These are phyloP conservation scores for Orchestes rusci DNA, from an alignment of 2,888 invertebrate species.

Conservation along the genomic window DNA sequence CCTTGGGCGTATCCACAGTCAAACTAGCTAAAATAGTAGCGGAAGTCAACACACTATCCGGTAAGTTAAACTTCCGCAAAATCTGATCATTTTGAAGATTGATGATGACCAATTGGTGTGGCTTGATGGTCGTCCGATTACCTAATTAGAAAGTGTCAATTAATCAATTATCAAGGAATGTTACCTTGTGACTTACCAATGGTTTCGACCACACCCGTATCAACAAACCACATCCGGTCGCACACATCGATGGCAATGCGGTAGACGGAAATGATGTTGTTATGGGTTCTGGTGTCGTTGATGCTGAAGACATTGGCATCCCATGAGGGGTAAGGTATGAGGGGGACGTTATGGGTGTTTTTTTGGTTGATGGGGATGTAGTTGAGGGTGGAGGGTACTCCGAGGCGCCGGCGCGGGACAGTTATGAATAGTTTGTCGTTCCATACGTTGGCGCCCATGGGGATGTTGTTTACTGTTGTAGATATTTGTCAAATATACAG, in stretches of 20 bases:
- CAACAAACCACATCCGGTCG: conserved; percentile 71
- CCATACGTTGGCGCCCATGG: conserved; percentile 60
- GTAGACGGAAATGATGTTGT: conserved; percentile 58
- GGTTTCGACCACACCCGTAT: conserved; percentile 65
- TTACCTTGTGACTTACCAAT: conserved; percentile 45
- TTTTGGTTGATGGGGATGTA: conserved; percentile 39
- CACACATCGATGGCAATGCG: conserved; percentile 64
- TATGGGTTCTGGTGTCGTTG: conserved; percentile 31
- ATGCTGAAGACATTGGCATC: conserved; percentile 53
- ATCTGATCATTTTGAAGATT: conserved; percentile 59
- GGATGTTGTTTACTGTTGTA: conserved; percentile 59
- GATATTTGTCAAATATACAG: too few species aligned
- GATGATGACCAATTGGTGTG: conserved; percentile 58
- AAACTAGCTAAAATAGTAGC: conserved; percentile 58
- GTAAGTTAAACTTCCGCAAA: conserved; percentile 51
- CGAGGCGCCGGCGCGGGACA: conserved; percentile 60
- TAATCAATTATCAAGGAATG: background rate
- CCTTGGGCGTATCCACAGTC: conserved; percentile 55
- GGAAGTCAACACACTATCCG: conserved; percentile 43
- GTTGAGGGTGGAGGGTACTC: conserved; percentile 48
- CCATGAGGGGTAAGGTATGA: conserved; percentile 52
- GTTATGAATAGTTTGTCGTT: conserved; percentile 62
- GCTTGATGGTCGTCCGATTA: conserved; percentile 47
- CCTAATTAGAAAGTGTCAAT: conserved; percentile 35
- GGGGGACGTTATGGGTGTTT: conserved; percentile 45